These are phyloP conservation scores for Macquaria australasica DNA, from an alignment of 2,113 vertebrate genomes.

Conservation along the genomic window DNA sequence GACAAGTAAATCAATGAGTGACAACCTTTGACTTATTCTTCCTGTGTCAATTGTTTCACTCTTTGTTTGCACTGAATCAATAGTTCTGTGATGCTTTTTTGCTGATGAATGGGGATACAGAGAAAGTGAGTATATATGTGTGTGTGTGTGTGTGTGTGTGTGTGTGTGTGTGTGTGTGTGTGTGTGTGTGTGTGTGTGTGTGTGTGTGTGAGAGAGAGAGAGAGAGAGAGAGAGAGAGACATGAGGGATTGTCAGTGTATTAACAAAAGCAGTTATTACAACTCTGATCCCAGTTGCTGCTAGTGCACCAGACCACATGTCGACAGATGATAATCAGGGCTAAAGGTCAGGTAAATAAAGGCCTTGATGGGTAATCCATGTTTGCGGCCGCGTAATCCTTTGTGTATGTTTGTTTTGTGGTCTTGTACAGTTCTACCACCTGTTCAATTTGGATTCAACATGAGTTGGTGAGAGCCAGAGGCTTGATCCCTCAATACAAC, in stretches of 20 bases:
- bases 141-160: not conserved
- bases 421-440: slow-evolving; percentile 20
- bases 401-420: slow-evolving; percentile 32
- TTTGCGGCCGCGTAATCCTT: slow-evolving; percentile 52
- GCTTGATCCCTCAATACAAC: slow-evolving; percentile 37
- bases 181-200: not conserved
- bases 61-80: slow-evolving; percentile 55
- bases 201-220: not conserved
- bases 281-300: slow-evolving; percentile 22
- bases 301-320: slow-evolving; percentile 5
- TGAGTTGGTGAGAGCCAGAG: slow-evolving; percentile 14
- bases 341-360: slow-evolving; percentile 49
- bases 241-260: slow-evolving; percentile 4
- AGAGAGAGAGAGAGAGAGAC: not conserved
- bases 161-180: not conserved
- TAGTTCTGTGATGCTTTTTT: slow-evolving; percentile 34
- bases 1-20: slow-evolving; percentile 58
- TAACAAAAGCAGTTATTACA: slow-evolving; percentile 24
- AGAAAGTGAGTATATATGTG: not conserved
- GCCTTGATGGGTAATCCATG: slow-evolving; percentile 35
- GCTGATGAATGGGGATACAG: slow-evolving; percentile 21
- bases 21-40: slow-evolving; percentile 38
- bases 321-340: slow-evolving; percentile 32
- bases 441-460: slow-evolving; percentile 33
- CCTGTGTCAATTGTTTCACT: slow-evolving; percentile 32